Conservation (phyloP, 2,113 vertebrate genomes). For the Hylia prasina region DNA sequence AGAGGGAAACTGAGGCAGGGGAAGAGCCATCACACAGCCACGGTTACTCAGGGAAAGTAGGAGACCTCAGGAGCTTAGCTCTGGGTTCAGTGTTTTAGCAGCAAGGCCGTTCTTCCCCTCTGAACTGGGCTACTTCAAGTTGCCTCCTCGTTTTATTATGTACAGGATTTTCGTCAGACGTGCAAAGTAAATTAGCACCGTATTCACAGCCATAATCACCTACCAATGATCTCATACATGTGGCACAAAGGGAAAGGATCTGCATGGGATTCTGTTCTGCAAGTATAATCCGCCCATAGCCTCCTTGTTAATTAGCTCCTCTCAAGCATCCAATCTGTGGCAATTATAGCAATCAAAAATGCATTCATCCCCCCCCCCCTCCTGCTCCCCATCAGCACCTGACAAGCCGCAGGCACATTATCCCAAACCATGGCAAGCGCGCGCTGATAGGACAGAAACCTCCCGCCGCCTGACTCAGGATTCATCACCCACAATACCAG, state of each 20-base stretch:
- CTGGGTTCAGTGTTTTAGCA: not conserved
- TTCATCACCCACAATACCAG: conserved; percentile 23
- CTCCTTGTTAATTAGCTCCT: conserved; percentile 70
- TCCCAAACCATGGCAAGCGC: conserved; percentile 25
- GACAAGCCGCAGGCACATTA: conserved; percentile 64
- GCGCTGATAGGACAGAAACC: conserved; percentile 42
- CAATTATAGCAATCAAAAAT: conserved; percentile 82
- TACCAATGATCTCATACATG: conserved; percentile 73
- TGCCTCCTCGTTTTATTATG: conserved; percentile 60
- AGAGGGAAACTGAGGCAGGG: conserved; percentile 14
- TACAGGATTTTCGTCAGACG: conserved; percentile 68
- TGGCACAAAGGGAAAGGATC: conserved; percentile 71
- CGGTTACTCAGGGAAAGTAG: not conserved
- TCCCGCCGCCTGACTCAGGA: conserved; percentile 27
- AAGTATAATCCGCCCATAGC: conserved; percentile 71
- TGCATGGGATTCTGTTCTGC: conserved; percentile 68
- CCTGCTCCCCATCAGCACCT: conserved; percentile 68
- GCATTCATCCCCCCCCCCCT: conserved; percentile 69
- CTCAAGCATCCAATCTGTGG: conserved; percentile 72
- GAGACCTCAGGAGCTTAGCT: not conserved
- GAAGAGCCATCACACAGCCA: not conserved
- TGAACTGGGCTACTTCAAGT: conserved; percentile 38
- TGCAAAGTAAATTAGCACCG: conserved; percentile 72
- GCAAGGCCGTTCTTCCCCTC: not conserved
- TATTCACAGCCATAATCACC: conserved; percentile 71